Base-by-base conservation (phyloP, 2,888 invertebrate genomes). In the Notodonta ziczac region DNA sequence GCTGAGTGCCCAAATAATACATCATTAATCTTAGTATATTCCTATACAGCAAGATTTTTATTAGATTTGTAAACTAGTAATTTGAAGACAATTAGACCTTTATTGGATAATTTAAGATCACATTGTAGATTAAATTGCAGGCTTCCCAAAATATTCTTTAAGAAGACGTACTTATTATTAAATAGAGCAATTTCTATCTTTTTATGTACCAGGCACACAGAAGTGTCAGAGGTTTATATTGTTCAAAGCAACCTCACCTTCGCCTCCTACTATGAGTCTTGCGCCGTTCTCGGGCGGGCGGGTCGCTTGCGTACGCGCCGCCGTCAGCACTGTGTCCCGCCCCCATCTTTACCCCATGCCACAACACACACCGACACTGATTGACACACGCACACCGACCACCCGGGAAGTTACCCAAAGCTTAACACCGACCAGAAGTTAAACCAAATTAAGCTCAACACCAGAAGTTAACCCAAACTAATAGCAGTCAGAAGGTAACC, bases 291-390 rank as follows among this genome's bases (percentile, higher is more conserved):
- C 86, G 87, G 81, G 92, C 85, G 77, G 93, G 91, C 88, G 93
- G 92, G 77, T 93, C 93, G 87, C 94, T 92, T 58, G 92, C 89
- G 82, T 87, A 90, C 69, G 91, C 91, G 83, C 91, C 89, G 77
- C 86, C 88, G 59, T 89, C 94, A 82, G 91, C 93, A 84, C 94
- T 94, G 70, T 94, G 93, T 73, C 92, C 93, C 69, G 94, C 92
- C 76, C 94, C 94, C 93, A 93, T 94, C 80, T 66, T 78, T 90
- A 88, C 85, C 90, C 90, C 91, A 90, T 91, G 80, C 87, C 90
- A 87, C 88, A 82, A 81, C 89, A 89, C 88, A 88, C 89, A 88
- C 89, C 86, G 81, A 85, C 91, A 90, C 89, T 86, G 82, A 88
- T 85, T 78, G 78, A 86, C 88, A 86, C 87, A 82, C 83, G 82